Percentiles rank a stretch among this genome's conserved stretches.
Conservation (phyloP, 2,888 invertebrate genomes). For the Archips xylosteana region DNA sequence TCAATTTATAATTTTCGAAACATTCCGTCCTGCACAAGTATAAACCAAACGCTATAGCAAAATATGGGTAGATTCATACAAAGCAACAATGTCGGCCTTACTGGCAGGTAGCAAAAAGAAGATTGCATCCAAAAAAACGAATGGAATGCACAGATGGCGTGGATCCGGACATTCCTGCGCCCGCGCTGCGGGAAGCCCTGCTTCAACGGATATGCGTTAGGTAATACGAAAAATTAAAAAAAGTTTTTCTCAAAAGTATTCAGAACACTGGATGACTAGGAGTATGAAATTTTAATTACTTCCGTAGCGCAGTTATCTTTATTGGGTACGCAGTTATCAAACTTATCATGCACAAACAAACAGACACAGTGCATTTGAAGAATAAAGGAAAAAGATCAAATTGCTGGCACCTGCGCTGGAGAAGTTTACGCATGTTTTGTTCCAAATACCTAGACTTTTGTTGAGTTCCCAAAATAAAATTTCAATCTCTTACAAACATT, state of each 20-base stretch:
- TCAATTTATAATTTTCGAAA: not conserved
- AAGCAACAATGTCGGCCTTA: slow-evolving; percentile 62
- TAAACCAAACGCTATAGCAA: slow-evolving; percentile 11
- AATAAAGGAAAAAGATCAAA: not conserved
- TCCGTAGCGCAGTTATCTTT: not conserved
- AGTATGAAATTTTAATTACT: slow-evolving; percentile 5
- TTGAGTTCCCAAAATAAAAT: no score
- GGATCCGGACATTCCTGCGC: slow-evolving; percentile 74
- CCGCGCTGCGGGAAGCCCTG: slow-evolving; percentile 55
- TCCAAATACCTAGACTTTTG: no score
- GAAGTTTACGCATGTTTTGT: not conserved
- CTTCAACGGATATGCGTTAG: slow-evolving; percentile 45
- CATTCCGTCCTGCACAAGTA: not conserved
- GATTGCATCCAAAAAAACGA: slow-evolving; percentile 64
- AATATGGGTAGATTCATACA: slow-evolving; percentile 30
- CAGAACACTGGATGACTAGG: slow-evolving; percentile 7
- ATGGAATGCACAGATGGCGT: slow-evolving; percentile 83
- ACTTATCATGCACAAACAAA: not conserved
- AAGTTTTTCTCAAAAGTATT: slow-evolving; percentile 7
- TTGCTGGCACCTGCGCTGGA: not conserved
- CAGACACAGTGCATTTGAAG: not conserved
- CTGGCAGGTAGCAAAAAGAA: slow-evolving; percentile 79
- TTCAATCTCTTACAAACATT: no score
- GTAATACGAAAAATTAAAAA: slow-evolving; percentile 30
- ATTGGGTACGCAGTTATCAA: not conserved